A percentile compares a stretch with the other conserved stretches of the same genome.
Conservation (phyloP, 2,797 vertebrate genomes). For the Sarcoramphus papa region DNA sequence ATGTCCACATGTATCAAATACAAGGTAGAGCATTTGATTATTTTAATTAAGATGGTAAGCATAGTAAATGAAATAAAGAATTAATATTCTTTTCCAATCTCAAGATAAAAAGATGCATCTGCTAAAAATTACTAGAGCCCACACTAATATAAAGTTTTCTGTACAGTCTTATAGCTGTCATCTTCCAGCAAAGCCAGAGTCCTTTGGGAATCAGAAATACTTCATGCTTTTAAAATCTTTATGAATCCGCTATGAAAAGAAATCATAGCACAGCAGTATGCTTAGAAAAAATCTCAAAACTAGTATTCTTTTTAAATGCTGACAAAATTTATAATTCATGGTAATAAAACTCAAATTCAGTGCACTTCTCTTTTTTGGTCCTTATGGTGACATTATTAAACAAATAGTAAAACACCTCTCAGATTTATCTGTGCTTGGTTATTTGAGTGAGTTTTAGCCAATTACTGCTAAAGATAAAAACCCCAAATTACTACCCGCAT, state of each 20-base stretch:
- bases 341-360: not conserved
- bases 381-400: not conserved
- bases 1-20: not conserved
- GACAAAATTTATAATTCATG: not conserved
- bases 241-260: not conserved
- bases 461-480: not conserved
- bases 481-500: not conserved
- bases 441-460: not conserved
- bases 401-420: not conserved
- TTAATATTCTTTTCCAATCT: not conserved
- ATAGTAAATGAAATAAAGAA: not conserved
- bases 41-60: not conserved
- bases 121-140: not conserved
- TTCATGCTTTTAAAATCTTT: slow-evolving; percentile 10
- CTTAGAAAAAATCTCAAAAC: not conserved
- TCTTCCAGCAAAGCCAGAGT: not conserved
- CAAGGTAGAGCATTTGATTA: not conserved
- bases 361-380: not conserved
- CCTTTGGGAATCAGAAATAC: slow-evolving; percentile 4
- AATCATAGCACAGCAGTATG: not conserved
- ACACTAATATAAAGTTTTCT: not conserved
- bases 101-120: not conserved
- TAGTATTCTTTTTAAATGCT: not conserved
- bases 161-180: not conserved
- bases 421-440: not conserved